Percentiles rank a stretch among this genome's conserved stretches.
phyloP scores from a whole-genome alignment of 2,797 vertebrate genomes.

The Picus viridis region DNA sequence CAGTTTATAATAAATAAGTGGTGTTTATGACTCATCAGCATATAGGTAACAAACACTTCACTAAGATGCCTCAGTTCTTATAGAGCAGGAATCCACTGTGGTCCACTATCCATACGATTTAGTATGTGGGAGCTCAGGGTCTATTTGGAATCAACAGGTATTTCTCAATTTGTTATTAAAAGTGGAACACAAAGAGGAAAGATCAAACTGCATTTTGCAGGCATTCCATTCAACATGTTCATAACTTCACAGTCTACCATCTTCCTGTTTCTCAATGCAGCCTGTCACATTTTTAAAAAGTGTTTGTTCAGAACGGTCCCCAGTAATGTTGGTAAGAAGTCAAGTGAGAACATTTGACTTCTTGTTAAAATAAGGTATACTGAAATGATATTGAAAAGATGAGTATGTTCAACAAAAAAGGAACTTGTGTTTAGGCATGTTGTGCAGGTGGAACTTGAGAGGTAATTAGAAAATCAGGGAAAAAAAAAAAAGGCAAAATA shows the following conservation, averaged over 20 bases:
- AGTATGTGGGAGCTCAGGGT: not conserved
- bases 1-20: not conserved
- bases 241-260: not conserved
- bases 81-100: not conserved
- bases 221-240: not conserved
- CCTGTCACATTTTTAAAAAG: not conserved
- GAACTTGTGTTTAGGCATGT: not conserved
- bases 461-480: not conserved
- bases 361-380: not conserved
- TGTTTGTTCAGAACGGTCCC: not conserved
- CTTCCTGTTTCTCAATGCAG: not conserved
- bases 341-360: not conserved
- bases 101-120: not conserved
- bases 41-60: no score
- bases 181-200: not conserved
- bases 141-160: not conserved
- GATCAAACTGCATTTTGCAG: not conserved
- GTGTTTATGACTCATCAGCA: not conserved
- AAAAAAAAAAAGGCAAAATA: not conserved
- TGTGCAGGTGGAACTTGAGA: not conserved
- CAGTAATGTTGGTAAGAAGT: not conserved
- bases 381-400: not conserved
- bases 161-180: not conserved
- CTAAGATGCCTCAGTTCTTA: not conserved
- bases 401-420: not conserved